Base-by-base conservation (phyloP, 2,888 invertebrate genomes). In the Brachypterus glaber region DNA sequence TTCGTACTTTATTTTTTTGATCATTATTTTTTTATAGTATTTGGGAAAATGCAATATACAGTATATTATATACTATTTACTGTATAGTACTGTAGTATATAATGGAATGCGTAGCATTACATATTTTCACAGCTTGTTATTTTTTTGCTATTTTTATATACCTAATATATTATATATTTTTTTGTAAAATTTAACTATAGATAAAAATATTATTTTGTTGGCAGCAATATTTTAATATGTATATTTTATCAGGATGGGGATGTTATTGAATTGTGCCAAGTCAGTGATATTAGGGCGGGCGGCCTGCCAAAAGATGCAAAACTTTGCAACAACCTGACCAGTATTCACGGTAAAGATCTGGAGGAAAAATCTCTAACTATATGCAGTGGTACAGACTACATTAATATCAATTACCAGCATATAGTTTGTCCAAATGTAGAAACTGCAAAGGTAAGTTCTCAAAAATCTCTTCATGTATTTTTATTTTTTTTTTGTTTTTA, bases 351-450 rank as follows among this genome's bases (percentile, higher is more conserved):
- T 2, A 78, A 67, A 17, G 75, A 69, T 43, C 62, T 96, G 46
- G 97, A 97, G 55, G 91, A 92, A 45, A 85, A 92, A 60, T 93
- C 95, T 3, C 70, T 98, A 33, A 95, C 96, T 43, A 90, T 98
- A 58, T 97, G 97, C 68, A 93, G 93, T 59, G 97, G 97, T 8
- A 89, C 91, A 11, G 98, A 99, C 69, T 89, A 98, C 67, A 98
- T 99, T 62, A 97, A 96, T 69, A 93, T 97, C 63, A 93, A 87
- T 68, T 95, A 95, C 68, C 93, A 95, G 58, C 95, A 95, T 66
- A 85, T 98, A 53, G 87, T 97, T 44, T 96, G 93, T 60, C 85
- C 91, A 9, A 90, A 92, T 69, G 79, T 86, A 12, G 86, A 84
- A 47, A 89, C 86, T 13, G 96, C 97, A 30, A 92, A 90, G 83